Base-by-base conservation (phyloP, 1,140 invertebrate species). In the Wasmannia auropunctata region DNA sequence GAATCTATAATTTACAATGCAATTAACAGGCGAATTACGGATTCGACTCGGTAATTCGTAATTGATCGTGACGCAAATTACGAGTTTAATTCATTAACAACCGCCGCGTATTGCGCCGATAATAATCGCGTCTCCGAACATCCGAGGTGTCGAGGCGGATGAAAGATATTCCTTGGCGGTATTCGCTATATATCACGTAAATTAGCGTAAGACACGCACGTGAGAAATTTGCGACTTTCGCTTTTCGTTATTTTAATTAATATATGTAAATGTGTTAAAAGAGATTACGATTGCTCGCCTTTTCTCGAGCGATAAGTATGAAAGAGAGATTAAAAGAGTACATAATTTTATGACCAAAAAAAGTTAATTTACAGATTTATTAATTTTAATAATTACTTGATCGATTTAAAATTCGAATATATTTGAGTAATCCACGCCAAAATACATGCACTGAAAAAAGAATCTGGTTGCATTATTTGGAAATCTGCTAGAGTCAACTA, bases 1-100 rank as follows among this genome's bases (percentile, higher is more conserved):
- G 62, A 67, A 80, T 67, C 76, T 40, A 80, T 80, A 80, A 80
- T 80, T 80, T 67, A 80, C 60, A 80, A 67, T 51, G 76, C 76
- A 67, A 80, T 80, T 80, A 80, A 80, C 62, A 37, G 43, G 11
- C 76, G 4, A 67, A 80, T 80, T 67, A 51, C 60, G 62, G 60
- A 22, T 54, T 37, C 60, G 14, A 67, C 19, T 43, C 75, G 16
- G 31, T 54, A 67, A 80, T 80, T 80, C 76, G 43, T 67, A 80
- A 80, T 80, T 67, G 76, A 80, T 80, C 22, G 54, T 76, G 75
- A 62, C 40, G 62, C 28, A 67, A 80, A 80, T 80, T 80, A 80
- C 43, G 46, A 80, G 76, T 80, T 67, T 67, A 80, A 80, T 80
- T 54, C 76, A 80, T 67, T 80, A 54, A 67, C 31, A 54, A 67